Evolutionary conservation across 2,888 invertebrate species (phyloP).

Genomic region (Prosopocoilus inquinatus): DNA sequence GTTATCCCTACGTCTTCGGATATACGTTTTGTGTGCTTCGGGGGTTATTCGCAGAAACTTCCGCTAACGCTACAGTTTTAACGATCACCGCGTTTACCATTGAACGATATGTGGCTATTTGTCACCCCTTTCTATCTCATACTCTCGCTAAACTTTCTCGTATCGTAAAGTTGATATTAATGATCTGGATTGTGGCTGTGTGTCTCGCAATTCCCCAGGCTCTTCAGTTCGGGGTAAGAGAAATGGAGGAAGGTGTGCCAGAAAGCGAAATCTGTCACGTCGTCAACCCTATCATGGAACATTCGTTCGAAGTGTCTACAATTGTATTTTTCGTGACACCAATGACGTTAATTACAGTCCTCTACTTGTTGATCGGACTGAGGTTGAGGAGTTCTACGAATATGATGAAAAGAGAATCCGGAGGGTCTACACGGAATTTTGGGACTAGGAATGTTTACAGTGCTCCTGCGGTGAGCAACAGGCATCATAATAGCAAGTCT

Average conservation of each 20-base stretch:
- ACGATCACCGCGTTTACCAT: slow-evolving; percentile 84
- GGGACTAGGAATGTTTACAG: background rate
- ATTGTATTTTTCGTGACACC: slow-evolving; percentile 83
- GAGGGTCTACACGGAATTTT: slow-evolving; percentile 14
- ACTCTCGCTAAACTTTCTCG: slow-evolving; percentile 85
- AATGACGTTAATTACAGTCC: slow-evolving; percentile 79
- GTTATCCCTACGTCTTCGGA: slow-evolving; percentile 76
- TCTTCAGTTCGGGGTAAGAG: slow-evolving; percentile 47
- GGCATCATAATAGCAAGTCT: slow-evolving; percentile 31
- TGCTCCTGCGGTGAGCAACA: slow-evolving; percentile 14
- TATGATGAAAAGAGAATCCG: slow-evolving; percentile 48
- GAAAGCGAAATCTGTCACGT: slow-evolving; percentile 49
- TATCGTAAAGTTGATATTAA: slow-evolving; percentile 74
- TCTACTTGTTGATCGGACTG: slow-evolving; percentile 75
- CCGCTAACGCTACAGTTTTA: slow-evolving; percentile 73
- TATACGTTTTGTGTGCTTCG: slow-evolving; percentile 74
- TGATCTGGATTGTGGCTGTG: slow-evolving; percentile 78
- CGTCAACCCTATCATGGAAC: slow-evolving; percentile 57
- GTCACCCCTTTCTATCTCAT: slow-evolving; percentile 69
- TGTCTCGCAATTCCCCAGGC: slow-evolving; percentile 69
- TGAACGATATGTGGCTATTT: slow-evolving; percentile 64
- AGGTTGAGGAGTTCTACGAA: slow-evolving; percentile 66
- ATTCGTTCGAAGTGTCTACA: slow-evolving; percentile 77
- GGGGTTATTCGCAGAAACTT: slow-evolving; percentile 76
- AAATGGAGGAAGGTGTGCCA: slow-evolving; percentile 24